A percentile compares a stretch with the other conserved stretches of the same genome.
phyloP scores from a whole-genome alignment of 2,797 vertebrate genomes.

The Bovichtus diacanthus region DNA sequence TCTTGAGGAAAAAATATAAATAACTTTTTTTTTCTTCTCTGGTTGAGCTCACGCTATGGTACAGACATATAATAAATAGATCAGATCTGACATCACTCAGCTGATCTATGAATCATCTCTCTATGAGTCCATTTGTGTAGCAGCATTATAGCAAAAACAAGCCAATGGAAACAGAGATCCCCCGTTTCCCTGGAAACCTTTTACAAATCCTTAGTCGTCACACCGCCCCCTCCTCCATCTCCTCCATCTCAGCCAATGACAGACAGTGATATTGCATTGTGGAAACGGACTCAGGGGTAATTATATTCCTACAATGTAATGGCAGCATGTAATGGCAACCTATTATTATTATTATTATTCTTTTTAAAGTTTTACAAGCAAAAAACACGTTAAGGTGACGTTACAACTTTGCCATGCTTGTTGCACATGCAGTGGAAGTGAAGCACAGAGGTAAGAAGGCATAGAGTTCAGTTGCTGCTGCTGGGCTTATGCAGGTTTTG shows the following conservation, averaged over 20 bases:
- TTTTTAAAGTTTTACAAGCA: conserved; percentile 59
- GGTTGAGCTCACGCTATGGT: conserved; percentile 92
- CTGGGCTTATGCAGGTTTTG: conserved; percentile 48
- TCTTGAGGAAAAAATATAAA: conserved; percentile 99
- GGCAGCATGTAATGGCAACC: conserved; percentile 78
- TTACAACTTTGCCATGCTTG: conserved; percentile 78
- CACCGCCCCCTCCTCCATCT: conserved; percentile 45
- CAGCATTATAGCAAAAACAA: conserved; percentile 91
- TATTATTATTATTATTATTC: conserved; percentile 35
- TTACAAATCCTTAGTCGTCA: conserved; percentile 71
- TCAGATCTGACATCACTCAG: conserved; percentile 92
- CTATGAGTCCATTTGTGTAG: conserved; percentile 93
- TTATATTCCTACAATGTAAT: conserved; percentile 74
- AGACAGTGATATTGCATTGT: conserved; percentile 82
- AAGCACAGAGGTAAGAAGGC: conserved; percentile 76
- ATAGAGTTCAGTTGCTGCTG: conserved; percentile 56
- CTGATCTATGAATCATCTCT: conserved; percentile 92
- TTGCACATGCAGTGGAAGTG: conserved; percentile 79
- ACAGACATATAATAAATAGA: conserved; percentile 98
- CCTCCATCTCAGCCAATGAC: conserved; percentile 66
- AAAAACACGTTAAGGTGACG: conserved; percentile 78
- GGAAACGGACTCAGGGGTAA: conserved; percentile 79
- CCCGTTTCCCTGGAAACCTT: conserved; percentile 78
- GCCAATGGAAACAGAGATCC: conserved; percentile 80
- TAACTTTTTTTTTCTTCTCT: conserved; percentile 90